A percentile compares a stretch with the other conserved stretches of the same genome.
phyloP scores from a whole-genome alignment of 2,888 invertebrate genomes.

The Megastigmus dorsalis region DNA sequence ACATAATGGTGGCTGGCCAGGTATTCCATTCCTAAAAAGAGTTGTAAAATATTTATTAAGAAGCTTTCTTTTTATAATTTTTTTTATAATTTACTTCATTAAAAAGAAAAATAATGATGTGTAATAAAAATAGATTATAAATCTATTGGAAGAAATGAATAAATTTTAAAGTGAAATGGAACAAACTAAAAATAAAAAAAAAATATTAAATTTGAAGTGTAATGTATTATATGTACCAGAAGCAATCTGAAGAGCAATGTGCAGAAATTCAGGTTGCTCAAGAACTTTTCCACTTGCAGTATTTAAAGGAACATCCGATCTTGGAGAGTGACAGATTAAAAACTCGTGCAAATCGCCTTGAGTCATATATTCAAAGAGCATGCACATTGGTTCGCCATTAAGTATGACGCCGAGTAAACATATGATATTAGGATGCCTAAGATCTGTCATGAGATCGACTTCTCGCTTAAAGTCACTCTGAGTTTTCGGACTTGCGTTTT shows the following conservation, averaged over 20 bases:
- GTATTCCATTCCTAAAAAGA: conserved; percentile 86
- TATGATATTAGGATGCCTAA: conserved; percentile 96
- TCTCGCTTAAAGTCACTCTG: conserved; percentile 94
- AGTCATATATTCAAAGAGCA: conserved; percentile 98
- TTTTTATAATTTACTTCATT: no score
- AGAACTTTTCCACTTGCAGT: conserved; percentile 84
- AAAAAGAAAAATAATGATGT: not conserved
- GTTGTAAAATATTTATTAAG: conserved; percentile 8
- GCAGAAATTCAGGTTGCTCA: conserved; percentile 90
- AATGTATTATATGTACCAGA: no score
- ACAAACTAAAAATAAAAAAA: conserved; percentile 73
- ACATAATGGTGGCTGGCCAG: conserved; percentile 94
- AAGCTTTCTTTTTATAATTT: not conserved
- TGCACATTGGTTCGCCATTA: conserved; percentile 92
- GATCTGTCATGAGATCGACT: conserved; percentile 94
- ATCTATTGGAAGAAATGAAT: no score
- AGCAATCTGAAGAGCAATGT: conserved; percentile 92
- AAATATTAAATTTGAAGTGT: conserved; percentile 66
- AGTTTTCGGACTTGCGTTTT: conserved; percentile 93
- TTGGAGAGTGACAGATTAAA: conserved; percentile 91
- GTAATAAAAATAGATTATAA: not conserved
- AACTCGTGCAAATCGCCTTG: conserved; percentile 98
- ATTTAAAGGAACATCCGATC: conserved; percentile 76
- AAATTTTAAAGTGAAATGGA: no score
- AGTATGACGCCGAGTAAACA: conserved; percentile 94